Conservation (phyloP, 1,140 invertebrate species). For the Laodelphax striatellus region DNA sequence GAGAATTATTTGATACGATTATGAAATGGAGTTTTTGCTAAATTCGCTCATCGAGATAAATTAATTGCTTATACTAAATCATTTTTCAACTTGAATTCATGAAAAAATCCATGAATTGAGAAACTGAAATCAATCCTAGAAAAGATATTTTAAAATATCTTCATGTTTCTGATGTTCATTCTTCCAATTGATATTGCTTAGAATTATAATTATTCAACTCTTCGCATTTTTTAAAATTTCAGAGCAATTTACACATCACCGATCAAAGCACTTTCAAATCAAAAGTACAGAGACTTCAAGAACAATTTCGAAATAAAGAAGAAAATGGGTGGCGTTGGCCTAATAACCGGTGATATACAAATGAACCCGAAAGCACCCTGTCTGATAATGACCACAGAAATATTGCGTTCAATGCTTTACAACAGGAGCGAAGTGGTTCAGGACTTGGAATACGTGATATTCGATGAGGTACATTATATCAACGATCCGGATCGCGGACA, state of each 20-base stretch:
- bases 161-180: too few relatives aligned
- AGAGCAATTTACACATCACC: conserved; percentile 98
- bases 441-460: conserved; percentile 97
- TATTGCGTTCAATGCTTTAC: conserved; percentile 54
- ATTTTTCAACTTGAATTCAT: too few relatives aligned
- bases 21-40: too few relatives aligned
- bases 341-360: conserved; percentile 94
- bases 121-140: too few relatives aligned
- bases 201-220: too few relatives aligned
- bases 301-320: conserved; percentile 65
- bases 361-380: conserved; percentile 88
- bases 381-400: conserved; percentile 99
- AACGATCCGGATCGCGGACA: conserved; percentile 96
- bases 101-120: too few relatives aligned
- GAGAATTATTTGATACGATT: too few relatives aligned
- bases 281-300: conserved; percentile 97
- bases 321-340: conserved; percentile 49
- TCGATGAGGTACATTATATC: conserved; percentile 99
- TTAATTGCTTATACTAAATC: too few relatives aligned
- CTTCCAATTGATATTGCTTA: too few relatives aligned
- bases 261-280: conserved; percentile 98
- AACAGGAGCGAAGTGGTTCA: conserved; percentile 66
- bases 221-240: too few relatives aligned
- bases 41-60: too few relatives aligned
- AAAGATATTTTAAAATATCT: too few relatives aligned